Evolutionary conservation across 2,888 invertebrate species (phyloP).

Genomic region (Amphimallon solstitiale): DNA sequence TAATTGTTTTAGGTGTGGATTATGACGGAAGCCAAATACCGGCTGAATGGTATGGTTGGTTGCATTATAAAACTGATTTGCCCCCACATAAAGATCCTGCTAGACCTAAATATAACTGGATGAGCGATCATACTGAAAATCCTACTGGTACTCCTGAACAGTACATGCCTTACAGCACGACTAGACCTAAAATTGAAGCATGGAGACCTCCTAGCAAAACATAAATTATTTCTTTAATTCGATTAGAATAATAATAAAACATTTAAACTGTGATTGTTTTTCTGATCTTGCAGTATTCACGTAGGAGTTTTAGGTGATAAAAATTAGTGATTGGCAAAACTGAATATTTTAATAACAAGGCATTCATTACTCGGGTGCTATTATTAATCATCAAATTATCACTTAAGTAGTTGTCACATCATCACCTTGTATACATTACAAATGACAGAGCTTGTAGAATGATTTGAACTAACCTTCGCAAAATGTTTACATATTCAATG

Average conservation of each 20-base stretch:
- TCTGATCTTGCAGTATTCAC: neutral
- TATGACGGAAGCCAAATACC: slow-evolving; percentile 89
- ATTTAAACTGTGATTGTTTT: neutral
- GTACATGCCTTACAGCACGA: slow-evolving; percentile 93
- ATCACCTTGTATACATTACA: no score
- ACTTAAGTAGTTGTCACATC: no score
- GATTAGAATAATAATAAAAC: slow-evolving; percentile 15
- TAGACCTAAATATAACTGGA: slow-evolving; percentile 87
- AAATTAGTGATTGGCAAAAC: no score
- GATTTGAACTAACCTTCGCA: no score
- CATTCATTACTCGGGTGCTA: no score
- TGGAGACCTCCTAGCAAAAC: slow-evolving; percentile 72
- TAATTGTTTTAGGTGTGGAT: slow-evolving; percentile 54
- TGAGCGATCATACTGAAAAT: slow-evolving; percentile 86
- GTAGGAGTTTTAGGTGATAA: neutral
- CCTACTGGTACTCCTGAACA: slow-evolving; percentile 80
- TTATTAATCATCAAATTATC: no score
- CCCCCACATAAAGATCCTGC: slow-evolving; percentile 74
- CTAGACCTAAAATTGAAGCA: slow-evolving; percentile 84
- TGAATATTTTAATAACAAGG: no score
- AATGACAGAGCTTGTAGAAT: no score
- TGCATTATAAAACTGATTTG: slow-evolving; percentile 91
- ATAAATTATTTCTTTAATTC: slow-evolving; percentile 12
- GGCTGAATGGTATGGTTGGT: slow-evolving; percentile 97
- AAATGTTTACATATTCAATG: no score